Percentiles rank a stretch among this genome's conserved stretches.
phyloP scores from a whole-genome alignment of 2,113 vertebrate species.

The Daboia siamensis region DNA sequence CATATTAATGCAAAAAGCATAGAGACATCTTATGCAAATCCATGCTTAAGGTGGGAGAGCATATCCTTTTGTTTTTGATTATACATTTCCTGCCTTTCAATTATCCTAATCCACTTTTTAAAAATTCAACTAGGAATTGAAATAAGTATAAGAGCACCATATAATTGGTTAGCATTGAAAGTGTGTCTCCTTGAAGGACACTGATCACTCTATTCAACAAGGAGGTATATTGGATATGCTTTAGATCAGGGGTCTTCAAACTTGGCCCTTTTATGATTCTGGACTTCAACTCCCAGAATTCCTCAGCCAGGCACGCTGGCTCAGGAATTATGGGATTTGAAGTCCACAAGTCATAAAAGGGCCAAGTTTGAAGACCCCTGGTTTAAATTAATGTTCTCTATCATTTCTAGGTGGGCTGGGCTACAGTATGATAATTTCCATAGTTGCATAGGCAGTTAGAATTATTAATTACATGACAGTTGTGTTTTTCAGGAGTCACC shows the following conservation, averaged over 20 bases:
- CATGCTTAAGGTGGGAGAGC: background rate
- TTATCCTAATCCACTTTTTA: background rate
- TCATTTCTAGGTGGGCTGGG: background rate
- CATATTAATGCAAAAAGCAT: background rate
- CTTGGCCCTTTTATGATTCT: too few species aligned
- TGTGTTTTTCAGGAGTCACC: background rate
- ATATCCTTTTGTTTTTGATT: background rate
- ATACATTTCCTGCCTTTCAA: background rate
- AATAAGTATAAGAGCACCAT: background rate
- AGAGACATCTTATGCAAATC: background rate
- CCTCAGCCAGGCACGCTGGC: too few species aligned
- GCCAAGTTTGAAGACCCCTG: background rate
- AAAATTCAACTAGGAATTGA: background rate
- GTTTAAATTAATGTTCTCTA: background rate
- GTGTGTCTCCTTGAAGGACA: background rate
- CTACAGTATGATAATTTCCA: background rate
- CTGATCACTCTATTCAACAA: background rate
- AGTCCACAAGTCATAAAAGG: too few species aligned
- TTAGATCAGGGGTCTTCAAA: background rate
- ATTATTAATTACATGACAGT: background rate
- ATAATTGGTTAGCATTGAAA: background rate
- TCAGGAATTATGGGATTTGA: too few species aligned
- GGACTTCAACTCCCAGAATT: too few species aligned
- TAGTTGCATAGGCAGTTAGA: background rate
- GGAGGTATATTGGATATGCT: background rate